Conservation (phyloP, 2,113 vertebrate species). For the Poicephalus gulielmi region DNA sequence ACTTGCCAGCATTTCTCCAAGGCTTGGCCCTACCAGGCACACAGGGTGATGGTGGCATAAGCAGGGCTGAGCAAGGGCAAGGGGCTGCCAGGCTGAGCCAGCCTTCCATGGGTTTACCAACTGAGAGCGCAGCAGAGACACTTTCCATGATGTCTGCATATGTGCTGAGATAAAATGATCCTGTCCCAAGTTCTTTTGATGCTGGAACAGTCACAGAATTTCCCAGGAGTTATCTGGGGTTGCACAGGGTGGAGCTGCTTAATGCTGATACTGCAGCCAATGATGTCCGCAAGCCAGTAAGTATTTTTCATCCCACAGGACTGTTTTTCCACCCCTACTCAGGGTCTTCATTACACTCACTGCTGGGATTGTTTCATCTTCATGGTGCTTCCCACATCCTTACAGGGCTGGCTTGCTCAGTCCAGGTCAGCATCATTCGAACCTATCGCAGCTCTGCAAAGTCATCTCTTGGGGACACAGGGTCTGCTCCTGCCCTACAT, state of each 20-base stretch:
- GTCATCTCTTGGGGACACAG: not conserved
- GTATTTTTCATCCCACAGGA: not conserved
- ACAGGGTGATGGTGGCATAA: not conserved
- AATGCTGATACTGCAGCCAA: not conserved
- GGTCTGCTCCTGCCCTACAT: not conserved
- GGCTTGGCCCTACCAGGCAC: not conserved
- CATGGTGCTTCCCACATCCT: rapidly evolving
- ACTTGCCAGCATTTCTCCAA: not conserved
- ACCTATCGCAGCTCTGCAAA: not conserved
- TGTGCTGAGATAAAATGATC: not conserved
- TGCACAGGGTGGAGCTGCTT: not conserved
- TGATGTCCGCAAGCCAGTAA: rapidly evolving
- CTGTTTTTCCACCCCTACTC: not conserved
- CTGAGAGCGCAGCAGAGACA: not conserved
- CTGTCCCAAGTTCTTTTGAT: not conserved
- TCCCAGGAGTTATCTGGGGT: not conserved
- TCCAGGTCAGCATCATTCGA: not conserved
- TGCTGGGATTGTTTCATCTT: not conserved
- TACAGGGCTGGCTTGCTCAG: not conserved
- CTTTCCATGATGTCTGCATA: not conserved
- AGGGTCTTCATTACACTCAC: not conserved
- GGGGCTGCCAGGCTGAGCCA: not conserved
- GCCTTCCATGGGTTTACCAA: not conserved
- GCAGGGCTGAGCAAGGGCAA: not conserved
- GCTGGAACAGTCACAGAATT: not conserved